Percentiles rank a stretch among this genome's conserved stretches.
Evolutionary conservation across 2,888 invertebrate genomes (phyloP).

Genomic region (Tachina lurida): DNA sequence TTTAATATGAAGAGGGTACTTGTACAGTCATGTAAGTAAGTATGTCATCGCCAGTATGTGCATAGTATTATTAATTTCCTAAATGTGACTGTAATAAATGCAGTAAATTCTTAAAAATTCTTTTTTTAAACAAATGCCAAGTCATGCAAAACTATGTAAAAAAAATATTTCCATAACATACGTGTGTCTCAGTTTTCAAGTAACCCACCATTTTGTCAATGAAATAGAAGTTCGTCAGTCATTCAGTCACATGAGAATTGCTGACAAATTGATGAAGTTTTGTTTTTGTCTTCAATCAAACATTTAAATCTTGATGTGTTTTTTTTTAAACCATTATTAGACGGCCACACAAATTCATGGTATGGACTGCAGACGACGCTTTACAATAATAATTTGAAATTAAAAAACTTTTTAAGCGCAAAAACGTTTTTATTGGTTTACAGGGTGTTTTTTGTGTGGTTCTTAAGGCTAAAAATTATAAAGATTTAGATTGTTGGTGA

Average conservation of each 20-base stretch:
- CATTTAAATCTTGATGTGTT: slow-evolving; percentile 50
- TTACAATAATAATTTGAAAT: not conserved
- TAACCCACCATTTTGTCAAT: not conserved
- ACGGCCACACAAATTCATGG: slow-evolving; percentile 1
- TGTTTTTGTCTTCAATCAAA: slow-evolving; percentile 9
- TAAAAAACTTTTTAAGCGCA: not conserved
- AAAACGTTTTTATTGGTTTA: not conserved
- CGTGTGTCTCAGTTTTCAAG: slow-evolving; percentile 17
- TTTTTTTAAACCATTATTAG: slow-evolving; percentile 25
- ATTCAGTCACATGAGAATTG: slow-evolving; percentile 23
- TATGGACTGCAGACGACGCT: not conserved
- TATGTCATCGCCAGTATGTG: not conserved
- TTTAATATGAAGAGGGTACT: too few species aligned
- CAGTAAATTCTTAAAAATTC: slow-evolving; percentile 42
- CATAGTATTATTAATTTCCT: not conserved
- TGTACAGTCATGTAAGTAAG: not conserved
- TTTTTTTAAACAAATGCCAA: slow-evolving; percentile 57
- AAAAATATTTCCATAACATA: slow-evolving; percentile 32
- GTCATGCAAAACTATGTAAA: slow-evolving; percentile 61
- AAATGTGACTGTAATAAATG: slow-evolving; percentile 6
- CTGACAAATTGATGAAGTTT: slow-evolving; percentile 46
- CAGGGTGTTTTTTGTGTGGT: not conserved
- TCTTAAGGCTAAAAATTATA: not conserved
- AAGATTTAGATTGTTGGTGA: not conserved
- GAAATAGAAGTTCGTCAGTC: not conserved